Base-by-base conservation (phyloP, 2,888 invertebrate species). In the Empis stercorea region DNA sequence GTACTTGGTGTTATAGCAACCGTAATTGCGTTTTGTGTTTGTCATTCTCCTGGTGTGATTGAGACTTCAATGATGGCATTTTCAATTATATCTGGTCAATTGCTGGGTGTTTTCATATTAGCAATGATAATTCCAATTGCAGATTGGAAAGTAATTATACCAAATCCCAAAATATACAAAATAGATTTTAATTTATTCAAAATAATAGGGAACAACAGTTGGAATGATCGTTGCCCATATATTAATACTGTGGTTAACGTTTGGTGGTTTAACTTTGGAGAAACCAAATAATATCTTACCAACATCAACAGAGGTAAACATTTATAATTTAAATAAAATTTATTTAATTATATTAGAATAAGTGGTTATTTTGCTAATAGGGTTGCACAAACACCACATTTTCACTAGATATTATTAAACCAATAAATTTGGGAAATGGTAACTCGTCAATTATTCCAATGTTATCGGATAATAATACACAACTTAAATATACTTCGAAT, bases 221-320 rank as follows among this genome's bases (percentile, higher is more conserved):
- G 89, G 89, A 3, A 85, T 88, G 80, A 72, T 89, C 10, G 67
- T 76, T 1, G 80, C 86, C 0, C 87, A 87, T 57, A 57, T 78
- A 0, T 70, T 84, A 13, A 84, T 84, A 0, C 70, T 84, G 0
- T 86, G 87, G 85, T 76, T 88, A 58, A 84, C 84, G 0, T 74
- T 79, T 39, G 87, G 87, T 0, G 74, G 83, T 44, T 65, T 86
- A 39, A 71, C 81, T 10, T 68, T 81, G 44, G 76, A 79, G 13
- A 78, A 78, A 41, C 73, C 73, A 13, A 71, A 52, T 4, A 51
- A 71, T 10, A 73, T 75, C 61, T 61, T 87, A 45, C 80, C 84
- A 0, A 66, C 84, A 13, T 79, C 80, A 20, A 75, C 74, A 4
- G 79, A 75, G 64, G 77, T 75, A 60, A 59, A 53, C n/a, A 3